phyloP scores from a whole-genome alignment of 2,797 vertebrate species.

The Sternotherus odoratus region DNA sequence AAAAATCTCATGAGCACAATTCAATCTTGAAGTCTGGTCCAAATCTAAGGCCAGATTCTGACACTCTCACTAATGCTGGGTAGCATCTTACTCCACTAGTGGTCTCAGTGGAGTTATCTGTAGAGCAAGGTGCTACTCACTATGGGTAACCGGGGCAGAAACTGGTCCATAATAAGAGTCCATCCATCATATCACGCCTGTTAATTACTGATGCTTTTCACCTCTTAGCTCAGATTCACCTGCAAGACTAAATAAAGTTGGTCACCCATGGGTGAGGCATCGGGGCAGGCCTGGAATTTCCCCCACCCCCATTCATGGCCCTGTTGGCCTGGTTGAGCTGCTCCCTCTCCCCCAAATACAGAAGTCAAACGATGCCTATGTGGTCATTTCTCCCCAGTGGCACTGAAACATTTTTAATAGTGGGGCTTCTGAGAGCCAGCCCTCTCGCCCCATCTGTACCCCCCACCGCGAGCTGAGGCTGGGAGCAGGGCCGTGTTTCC shows the following conservation, averaged over 20 bases:
- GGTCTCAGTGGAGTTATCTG: neutral
- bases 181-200: neutral
- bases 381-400: too few species aligned
- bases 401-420: too few species aligned
- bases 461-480: too few species aligned
- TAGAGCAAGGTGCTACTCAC: neutral
- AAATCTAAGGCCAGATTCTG: neutral
- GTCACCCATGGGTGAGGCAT: neutral
- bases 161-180: neutral
- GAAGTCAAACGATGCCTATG: too few species aligned
- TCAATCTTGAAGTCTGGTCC: neutral
- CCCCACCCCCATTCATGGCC: too few species aligned
- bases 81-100: neutral
- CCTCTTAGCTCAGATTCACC: neutral
- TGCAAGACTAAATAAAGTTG: neutral
- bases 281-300: neutral
- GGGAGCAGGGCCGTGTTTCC: too few species aligned
- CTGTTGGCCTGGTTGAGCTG: too few species aligned
- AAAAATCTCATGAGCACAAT: neutral
- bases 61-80: neutral
- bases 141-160: neutral
- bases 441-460: too few species aligned
- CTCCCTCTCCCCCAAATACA: too few species aligned
- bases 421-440: too few species aligned
- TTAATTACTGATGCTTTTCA: neutral